A percentile compares a stretch with the other conserved stretches of the same genome.
These are phyloP conservation scores for Casuarius casuarius DNA, from an alignment of 2,113 vertebrate species.

Conservation along the genomic window DNA sequence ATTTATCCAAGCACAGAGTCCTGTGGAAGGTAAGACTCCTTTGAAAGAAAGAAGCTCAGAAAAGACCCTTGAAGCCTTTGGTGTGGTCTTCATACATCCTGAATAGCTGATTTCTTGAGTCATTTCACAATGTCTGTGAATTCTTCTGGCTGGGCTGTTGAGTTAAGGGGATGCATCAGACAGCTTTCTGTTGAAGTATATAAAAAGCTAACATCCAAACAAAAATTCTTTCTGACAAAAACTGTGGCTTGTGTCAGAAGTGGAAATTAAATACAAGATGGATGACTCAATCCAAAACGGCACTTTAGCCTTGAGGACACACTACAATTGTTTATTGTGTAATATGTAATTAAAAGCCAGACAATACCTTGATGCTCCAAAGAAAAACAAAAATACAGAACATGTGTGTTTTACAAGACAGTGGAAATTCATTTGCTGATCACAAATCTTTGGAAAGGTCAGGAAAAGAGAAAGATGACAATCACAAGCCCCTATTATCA, in stretches of 20 bases:
- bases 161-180: not conserved
- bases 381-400: not conserved
- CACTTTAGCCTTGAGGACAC: conserved; percentile 5
- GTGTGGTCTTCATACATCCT: not conserved
- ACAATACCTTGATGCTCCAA: not conserved
- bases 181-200: conserved; percentile 1
- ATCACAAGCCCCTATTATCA: not conserved
- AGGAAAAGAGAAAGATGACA: not conserved
- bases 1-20: not conserved
- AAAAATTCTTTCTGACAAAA: conserved; percentile 54
- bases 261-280: conserved; percentile 63
- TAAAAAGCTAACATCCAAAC: conserved; percentile 31
- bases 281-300: conserved; percentile 38
- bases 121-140: not conserved
- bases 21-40: not conserved
- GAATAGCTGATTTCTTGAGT: conserved; percentile 32
- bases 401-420: not conserved
- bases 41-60: not conserved
- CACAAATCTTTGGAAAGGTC: not conserved
- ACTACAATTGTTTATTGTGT: not conserved
- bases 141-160: not conserved
- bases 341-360: conserved; percentile 56
- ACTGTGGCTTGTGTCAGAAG: conserved; percentile 50
- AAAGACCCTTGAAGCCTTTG: not conserved
- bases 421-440: not conserved